These are phyloP conservation scores for Hippocampus barbouri DNA, from an alignment of 2,113 vertebrate genomes.

Conservation along the genomic window DNA sequence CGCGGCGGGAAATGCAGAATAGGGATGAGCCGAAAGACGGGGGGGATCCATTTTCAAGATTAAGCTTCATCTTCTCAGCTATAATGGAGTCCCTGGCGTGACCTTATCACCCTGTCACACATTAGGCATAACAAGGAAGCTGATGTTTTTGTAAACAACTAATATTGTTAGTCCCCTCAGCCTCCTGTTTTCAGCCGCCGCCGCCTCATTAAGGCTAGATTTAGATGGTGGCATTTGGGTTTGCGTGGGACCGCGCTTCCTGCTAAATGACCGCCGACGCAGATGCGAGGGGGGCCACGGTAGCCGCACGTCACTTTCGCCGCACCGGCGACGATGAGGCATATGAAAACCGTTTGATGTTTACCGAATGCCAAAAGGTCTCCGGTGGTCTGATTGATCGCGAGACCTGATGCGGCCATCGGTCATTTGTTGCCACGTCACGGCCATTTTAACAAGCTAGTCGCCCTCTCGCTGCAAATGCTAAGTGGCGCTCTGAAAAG, in stretches of 20 bases:
- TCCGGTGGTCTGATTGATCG: constrained; percentile 65
- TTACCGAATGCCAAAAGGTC: constrained; percentile 75
- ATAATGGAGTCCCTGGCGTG: constrained; percentile 61
- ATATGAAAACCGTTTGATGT: constrained; percentile 61
- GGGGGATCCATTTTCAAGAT: constrained; percentile 47
- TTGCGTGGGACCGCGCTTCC: constrained; percentile 50
- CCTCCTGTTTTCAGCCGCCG: constrained; percentile 43
- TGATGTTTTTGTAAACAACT: constrained; percentile 65
- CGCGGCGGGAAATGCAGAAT: constrained; percentile 13
- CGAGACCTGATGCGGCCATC: constrained; percentile 62
- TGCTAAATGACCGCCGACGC: constrained; percentile 61
- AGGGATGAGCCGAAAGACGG: constrained; percentile 16
- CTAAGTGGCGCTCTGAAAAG: constrained; percentile 64
- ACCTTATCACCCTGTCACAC: constrained; percentile 64
- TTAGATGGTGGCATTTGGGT: constrained; percentile 65
- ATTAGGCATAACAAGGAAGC: constrained; percentile 51
- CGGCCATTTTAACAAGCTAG: constrained; percentile 69
- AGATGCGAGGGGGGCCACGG: constrained; percentile 60
- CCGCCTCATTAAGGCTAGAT: constrained; percentile 63
- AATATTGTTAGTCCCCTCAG: constrained; percentile 61
- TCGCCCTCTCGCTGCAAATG: constrained; percentile 64
- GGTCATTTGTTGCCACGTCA: constrained; percentile 67
- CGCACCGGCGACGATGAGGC: constrained; percentile 32
- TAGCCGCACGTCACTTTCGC: constrained; percentile 57
- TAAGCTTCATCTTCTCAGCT: constrained; percentile 45